Evolutionary conservation across 2,888 invertebrate species (phyloP).

Genomic region (Lamproptera curius): DNA sequence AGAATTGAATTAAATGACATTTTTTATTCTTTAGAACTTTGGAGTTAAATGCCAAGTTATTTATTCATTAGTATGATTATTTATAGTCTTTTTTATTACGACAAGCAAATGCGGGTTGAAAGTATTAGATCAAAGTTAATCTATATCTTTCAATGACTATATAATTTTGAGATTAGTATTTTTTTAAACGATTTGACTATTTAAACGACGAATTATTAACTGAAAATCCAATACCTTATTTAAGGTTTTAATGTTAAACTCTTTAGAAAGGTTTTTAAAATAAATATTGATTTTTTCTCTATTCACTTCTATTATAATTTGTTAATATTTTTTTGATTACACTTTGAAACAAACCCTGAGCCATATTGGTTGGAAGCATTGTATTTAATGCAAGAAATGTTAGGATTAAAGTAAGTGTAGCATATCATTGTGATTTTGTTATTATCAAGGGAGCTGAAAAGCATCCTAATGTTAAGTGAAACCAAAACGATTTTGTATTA

Average conservation of each 20-base stretch:
- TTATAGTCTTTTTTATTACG: slow-evolving; percentile 3
- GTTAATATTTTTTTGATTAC: neutral
- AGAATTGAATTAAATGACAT: slow-evolving; percentile 57
- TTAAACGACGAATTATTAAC: neutral
- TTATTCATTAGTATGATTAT: slow-evolving; percentile 12
- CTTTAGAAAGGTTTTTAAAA: no score
- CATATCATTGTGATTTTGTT: slow-evolving; percentile 20
- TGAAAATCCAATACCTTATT: neutral
- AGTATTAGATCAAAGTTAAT: slow-evolving; percentile 14
- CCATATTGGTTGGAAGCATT: slow-evolving; percentile 15
- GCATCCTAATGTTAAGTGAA: slow-evolving; percentile 4
- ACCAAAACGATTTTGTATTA: slow-evolving; percentile 6
- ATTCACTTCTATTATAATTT: neutral
- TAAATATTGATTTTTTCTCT: no score
- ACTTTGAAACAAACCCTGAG: slow-evolving; percentile 7
- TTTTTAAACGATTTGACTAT: neutral
- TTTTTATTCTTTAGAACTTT: slow-evolving; percentile 28
- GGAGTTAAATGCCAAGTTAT: slow-evolving; percentile 29
- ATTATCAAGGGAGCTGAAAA: neutral
- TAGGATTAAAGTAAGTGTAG: slow-evolving; percentile 3
- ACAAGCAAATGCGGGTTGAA: slow-evolving; percentile 14
- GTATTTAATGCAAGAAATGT: slow-evolving; percentile 1
- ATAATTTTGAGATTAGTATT: slow-evolving; percentile 12
- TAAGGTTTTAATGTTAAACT: no score
- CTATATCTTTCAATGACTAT: neutral